These are phyloP conservation scores for Folsomia manolachei DNA, from an alignment of 2,888 invertebrate species.

Conservation along the genomic window DNA sequence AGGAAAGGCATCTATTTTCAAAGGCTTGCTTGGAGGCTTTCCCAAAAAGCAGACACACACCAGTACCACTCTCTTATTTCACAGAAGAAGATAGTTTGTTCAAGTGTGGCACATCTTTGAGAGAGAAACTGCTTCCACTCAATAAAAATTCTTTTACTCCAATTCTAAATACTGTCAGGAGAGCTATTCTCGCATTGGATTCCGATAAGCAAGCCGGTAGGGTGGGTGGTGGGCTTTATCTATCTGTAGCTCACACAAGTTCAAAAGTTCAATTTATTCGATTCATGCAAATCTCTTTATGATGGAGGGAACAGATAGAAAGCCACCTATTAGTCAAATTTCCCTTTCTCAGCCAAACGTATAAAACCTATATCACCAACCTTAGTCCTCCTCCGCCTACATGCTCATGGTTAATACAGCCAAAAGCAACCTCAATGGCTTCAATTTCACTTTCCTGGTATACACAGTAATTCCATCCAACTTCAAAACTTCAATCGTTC, in stretches of 20 bases:
- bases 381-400: not conserved
- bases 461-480: too few species aligned
- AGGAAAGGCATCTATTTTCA: not conserved
- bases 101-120: not conserved
- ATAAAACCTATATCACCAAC: not conserved
- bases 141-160: constrained; percentile 18
- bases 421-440: not conserved
- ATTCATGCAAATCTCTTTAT: constrained; percentile 19
- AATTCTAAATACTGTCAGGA: constrained; percentile 17
- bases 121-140: constrained; percentile 8
- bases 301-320: constrained; percentile 10
- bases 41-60: not conserved
- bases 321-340: constrained; percentile 1
- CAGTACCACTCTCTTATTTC: not conserved
- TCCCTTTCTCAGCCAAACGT: not conserved
- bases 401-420: too few species aligned
- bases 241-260: not conserved
- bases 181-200: constrained; percentile 6
- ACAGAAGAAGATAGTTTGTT: not conserved
- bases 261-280: constrained; percentile 12
- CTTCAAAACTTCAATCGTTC: not conserved
- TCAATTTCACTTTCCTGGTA: too few species aligned
- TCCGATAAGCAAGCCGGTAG: not conserved
- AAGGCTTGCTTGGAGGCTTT: not conserved
- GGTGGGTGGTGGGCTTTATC: not conserved